A percentile compares a stretch with the other conserved stretches of the same genome.
Conservation (phyloP, 1,140 invertebrate genomes). For the Pantala flavescens region DNA sequence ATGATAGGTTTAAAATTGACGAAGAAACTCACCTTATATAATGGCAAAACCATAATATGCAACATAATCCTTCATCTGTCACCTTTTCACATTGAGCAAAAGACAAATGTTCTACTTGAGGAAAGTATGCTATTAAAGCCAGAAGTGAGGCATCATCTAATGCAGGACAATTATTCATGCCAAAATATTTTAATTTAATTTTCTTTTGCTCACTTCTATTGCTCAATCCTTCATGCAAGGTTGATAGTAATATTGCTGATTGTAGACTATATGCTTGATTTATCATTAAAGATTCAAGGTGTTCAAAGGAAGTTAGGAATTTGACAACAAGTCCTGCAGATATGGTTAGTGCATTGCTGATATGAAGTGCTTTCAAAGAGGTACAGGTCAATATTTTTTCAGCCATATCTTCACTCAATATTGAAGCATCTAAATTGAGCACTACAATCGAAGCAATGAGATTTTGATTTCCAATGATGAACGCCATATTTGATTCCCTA, state of each 20-base stretch:
- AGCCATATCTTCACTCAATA: background rate
- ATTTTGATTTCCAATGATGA: background rate
- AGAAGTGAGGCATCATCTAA: background rate
- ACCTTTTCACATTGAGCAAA: background rate
- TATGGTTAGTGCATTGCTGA: background rate
- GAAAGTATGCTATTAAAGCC: background rate
- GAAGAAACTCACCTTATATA: background rate
- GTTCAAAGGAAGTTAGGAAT: background rate
- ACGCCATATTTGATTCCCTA: background rate
- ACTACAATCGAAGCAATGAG: background rate
- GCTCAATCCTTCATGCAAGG: background rate
- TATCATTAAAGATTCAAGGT: background rate
- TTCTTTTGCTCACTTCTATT: background rate
- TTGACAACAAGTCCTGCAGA: background rate
- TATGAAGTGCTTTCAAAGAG: background rate
- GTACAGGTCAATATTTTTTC: background rate
- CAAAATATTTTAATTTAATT: background rate
- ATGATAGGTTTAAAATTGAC: no score
- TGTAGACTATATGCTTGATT: background rate
- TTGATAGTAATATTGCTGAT: background rate
- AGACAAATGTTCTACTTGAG: background rate
- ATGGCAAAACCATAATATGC: background rate
- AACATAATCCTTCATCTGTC: background rate
- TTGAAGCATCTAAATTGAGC: background rate
- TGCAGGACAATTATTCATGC: background rate